These are phyloP conservation scores for Catocala nupta DNA, from an alignment of 2,888 invertebrate genomes.

Conservation along the genomic window DNA sequence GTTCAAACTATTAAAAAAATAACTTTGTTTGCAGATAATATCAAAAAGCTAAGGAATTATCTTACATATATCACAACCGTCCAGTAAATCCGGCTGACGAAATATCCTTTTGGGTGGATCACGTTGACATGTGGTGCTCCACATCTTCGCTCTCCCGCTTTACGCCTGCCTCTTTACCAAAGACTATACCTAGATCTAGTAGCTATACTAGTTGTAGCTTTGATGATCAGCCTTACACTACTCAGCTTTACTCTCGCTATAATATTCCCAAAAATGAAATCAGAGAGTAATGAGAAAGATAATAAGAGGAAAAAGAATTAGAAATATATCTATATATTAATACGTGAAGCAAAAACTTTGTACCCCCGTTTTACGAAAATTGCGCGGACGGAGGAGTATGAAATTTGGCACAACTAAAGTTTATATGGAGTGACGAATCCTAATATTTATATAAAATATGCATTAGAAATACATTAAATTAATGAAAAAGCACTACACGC, in stretches of 20 bases:
- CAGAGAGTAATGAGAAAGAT: slow-evolving; percentile 17
- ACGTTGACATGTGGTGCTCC: slow-evolving; percentile 86
- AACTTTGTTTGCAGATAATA: slow-evolving; percentile 21
- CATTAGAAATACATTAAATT: no score
- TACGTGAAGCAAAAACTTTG: no score
- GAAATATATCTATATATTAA: neutral
- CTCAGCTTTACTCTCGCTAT: neutral
- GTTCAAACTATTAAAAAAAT: neutral
- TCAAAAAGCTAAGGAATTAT: slow-evolving; percentile 24
- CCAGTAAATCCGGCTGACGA: slow-evolving; percentile 84
- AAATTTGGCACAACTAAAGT: no score
- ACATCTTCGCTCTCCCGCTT: slow-evolving; percentile 61
- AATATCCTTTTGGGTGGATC: slow-evolving; percentile 89
- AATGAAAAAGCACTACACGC: no score
- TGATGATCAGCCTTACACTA: slow-evolving; percentile 6
- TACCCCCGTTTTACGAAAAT: no score
- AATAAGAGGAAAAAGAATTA: slow-evolving; percentile 1
- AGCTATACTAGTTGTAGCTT: slow-evolving; percentile 11
- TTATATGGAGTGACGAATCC: no score
- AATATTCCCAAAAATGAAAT: neutral
- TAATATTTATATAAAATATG: no score
- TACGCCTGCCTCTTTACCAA: slow-evolving; percentile 42
- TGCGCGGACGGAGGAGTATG: no score
- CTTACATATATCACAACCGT: slow-evolving; percentile 53
- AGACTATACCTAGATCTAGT: slow-evolving; percentile 56